Percentiles rank a stretch among this genome's conserved stretches.
Conservation (phyloP, 2,797 vertebrate genomes). For the Clarias fuscus region DNA sequence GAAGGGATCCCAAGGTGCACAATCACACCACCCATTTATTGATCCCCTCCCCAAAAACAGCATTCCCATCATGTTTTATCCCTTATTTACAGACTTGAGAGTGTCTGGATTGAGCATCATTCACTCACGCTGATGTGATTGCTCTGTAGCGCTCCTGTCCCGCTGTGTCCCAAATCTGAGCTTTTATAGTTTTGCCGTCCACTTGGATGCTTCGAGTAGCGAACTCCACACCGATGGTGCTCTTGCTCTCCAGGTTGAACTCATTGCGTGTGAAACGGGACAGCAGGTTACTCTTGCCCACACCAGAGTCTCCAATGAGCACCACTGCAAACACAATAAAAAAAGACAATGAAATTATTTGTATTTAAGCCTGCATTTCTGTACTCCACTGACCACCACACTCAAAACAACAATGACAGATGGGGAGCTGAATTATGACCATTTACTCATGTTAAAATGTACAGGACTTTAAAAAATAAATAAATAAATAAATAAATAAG, state of each 20-base stretch:
- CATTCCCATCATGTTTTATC: no score
- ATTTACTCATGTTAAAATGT: neutral
- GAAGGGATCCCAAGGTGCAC: neutral
- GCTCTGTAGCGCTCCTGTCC: constrained; percentile 96
- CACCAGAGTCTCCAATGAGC: constrained; percentile 93
- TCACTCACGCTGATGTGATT: constrained; percentile 93
- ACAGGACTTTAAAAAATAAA: neutral
- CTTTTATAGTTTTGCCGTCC: constrained; percentile 95
- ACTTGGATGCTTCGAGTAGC: constrained; percentile 97
- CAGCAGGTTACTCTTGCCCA: constrained; percentile 95
- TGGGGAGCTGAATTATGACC: no score
- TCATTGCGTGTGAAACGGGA: constrained; percentile 97
- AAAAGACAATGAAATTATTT: neutral
- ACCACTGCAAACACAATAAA: constrained; percentile 75
- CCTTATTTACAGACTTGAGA: neutral
- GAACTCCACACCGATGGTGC: constrained; percentile 97
- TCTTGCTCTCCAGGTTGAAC: constrained; percentile 98
- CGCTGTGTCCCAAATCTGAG: constrained; percentile 96
- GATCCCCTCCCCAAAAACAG: neutral
- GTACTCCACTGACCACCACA: neutral
- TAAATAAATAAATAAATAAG: no score
- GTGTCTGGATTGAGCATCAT: neutral
- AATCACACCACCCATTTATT: neutral
- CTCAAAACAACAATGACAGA: neutral
- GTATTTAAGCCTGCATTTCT: neutral